Evolutionary conservation across 2,797 vertebrate species (phyloP), one percentile per base, ranked within the genome.

Genomic region (Sebastiscus tertius): DNA sequence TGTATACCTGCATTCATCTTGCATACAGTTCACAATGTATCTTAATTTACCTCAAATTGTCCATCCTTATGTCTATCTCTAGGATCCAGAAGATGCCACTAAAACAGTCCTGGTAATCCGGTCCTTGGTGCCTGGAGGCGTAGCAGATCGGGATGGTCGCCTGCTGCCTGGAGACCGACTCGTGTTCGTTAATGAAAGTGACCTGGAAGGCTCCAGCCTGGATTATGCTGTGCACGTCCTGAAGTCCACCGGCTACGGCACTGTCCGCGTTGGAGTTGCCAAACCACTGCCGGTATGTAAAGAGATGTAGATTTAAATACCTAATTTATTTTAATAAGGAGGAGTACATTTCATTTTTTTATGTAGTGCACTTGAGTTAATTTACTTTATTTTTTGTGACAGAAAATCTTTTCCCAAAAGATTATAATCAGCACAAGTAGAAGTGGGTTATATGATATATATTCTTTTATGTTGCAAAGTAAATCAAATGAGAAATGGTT

Each of bases 51-150:
- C n/a, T 39, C 3, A 62, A 8, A 58, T 20, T 56, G 16, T 46
- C 3, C 8, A 14, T 71, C 18, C 6, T 39, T 52, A 6, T 79
- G 0, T 85, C 20, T 26, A 66, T 34, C 8, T 82, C 72, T 78
- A 99, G 98, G 98, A 99, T 92, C 98, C 98, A 8, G 78, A 97
- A 66, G 97, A 99, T 75, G 96, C 97, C 61, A 91, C 94, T 34
- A 97, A 96, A 93, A 98, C 97, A 1, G 97, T 99, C 52, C 97
- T 99, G 78, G 97, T 99, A 60, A 98, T 99, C 92, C 97, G 98
- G 20, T 99, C 98, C 2, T 90, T 99, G 83, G 98, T 99, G 72
- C 96, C 97, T 33, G 96, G 96, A 3, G 98, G 98, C 16, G 93
- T 97, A 77, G 98, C 98, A 1, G 98, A 99, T 80, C 93, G 85